These are phyloP conservation scores for Channa maculata DNA, from an alignment of 2,113 vertebrate species.

Conservation along the genomic window DNA sequence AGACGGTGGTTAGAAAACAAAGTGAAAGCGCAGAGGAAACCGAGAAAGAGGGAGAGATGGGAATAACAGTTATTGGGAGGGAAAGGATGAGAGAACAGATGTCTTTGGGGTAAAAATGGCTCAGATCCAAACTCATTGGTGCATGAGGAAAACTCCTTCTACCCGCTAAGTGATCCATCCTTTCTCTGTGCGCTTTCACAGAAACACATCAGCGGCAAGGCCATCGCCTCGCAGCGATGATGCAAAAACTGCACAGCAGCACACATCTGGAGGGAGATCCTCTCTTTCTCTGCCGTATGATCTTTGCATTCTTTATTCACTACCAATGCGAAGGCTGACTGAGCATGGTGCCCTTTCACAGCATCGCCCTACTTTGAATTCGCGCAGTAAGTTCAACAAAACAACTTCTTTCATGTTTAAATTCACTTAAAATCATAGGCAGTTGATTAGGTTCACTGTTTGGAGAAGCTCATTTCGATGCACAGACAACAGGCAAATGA, in stretches of 20 bases:
- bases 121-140: constrained; percentile 31
- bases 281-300: neutral
- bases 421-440: too few species aligned
- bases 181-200: constrained; percentile 18
- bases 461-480: too few species aligned
- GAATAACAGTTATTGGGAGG: neutral
- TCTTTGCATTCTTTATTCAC: neutral
- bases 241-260: constrained; percentile 8
- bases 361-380: neutral
- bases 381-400: neutral
- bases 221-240: constrained; percentile 1
- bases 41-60: too few species aligned
- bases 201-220: constrained; percentile 12
- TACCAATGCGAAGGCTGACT: neutral
- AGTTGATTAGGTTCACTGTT: too few species aligned
- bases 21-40: too few species aligned
- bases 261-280: constrained; percentile 12
- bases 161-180: constrained; percentile 41
- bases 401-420: neutral
- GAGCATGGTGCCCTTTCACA: neutral
- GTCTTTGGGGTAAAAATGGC: constrained; percentile 38
- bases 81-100: neutral
- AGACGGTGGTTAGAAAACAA: too few species aligned
- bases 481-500: too few species aligned
- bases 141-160: constrained; percentile 46